Conservation (phyloP, 1,140 invertebrate species). For the Diorhabda carinulata region DNA sequence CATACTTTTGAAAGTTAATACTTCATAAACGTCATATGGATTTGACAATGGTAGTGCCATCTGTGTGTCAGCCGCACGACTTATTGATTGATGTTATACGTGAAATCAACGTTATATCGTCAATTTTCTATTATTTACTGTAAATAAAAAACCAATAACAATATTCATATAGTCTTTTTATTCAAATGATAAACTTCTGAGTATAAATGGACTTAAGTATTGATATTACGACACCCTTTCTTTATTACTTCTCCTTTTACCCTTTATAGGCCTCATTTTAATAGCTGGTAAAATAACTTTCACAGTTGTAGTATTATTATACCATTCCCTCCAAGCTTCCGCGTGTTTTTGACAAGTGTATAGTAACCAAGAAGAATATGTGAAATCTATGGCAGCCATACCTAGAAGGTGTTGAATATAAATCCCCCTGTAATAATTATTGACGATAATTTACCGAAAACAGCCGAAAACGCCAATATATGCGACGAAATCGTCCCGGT, state of each 20-base stretch:
- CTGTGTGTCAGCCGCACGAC: too few species aligned
- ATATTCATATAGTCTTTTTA: too few species aligned
- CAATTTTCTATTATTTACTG: too few species aligned
- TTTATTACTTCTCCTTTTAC: background rate
- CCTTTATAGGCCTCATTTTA: slow-evolving; percentile 28
- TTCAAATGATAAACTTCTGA: too few species aligned
- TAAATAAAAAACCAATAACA: too few species aligned
- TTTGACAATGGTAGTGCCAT: too few species aligned
- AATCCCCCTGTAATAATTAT: background rate
- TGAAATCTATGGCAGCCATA: slow-evolving; percentile 47
- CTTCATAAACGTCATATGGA: too few species aligned
- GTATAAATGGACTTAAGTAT: too few species aligned
- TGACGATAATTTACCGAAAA: slow-evolving; percentile 36
- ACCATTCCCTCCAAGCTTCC: slow-evolving; percentile 43
- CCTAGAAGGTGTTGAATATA: slow-evolving; percentile 24
- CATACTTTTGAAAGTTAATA: too few species aligned
- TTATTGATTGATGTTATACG: too few species aligned
- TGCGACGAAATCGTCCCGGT: slow-evolving; percentile 34
- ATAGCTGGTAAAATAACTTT: slow-evolving; percentile 37
- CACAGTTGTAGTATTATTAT: slow-evolving; percentile 37
- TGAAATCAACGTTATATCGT: too few species aligned
- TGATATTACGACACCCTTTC: background rate
- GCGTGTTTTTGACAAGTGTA: slow-evolving; percentile 38
- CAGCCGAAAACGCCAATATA: slow-evolving; percentile 40
- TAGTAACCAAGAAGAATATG: slow-evolving; percentile 45